Base-by-base conservation (phyloP, 2,888 invertebrate genomes). In the Steromphala cineraria region DNA sequence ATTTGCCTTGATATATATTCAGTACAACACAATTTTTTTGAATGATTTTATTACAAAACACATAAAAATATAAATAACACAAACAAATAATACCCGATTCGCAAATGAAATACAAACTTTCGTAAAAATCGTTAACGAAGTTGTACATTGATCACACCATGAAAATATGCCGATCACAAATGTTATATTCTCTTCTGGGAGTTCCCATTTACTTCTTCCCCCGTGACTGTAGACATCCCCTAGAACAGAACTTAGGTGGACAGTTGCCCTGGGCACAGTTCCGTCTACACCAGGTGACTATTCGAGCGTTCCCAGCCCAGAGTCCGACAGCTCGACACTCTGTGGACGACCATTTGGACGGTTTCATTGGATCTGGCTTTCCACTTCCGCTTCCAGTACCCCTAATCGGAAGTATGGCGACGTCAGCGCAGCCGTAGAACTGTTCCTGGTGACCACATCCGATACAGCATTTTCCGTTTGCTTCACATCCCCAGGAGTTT, bases 361-460 rank as follows among this genome's bases (percentile, higher is more conserved):
- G 46, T 8, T 46, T 46, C 46, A 46, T 46, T 13, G 46, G 46
- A 19, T 1, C 56, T 10, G 19, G 3, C 5, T 24, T 56, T 4
- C 56, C 24, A 56, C 19, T 56, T 56, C 71, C 71, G 67, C 28
- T 13, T 36, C 5, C 31, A 15, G 15, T 31, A 28, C 67, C 36
- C 3, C 36, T n/a, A 28, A 19, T 7, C 31, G 76, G 28, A 28
- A 31, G n/a, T 31, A 91, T 89, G 15, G 89, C 89, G 36, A 91
- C 85, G 75, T 91, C 91, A 13, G 91, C 87, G 79, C 91, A 91
- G 40, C 90, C 91, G 83, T 90, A 90, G 80, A 91, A 91, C 80
- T 91, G 90, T 81, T 91, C 91, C 78, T 91, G 91, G 46, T 87
- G 87, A 1, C 91, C 91, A 82, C 89, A 90, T 0, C 91, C 91